Evolutionary conservation across 2,797 vertebrate species (phyloP).

Genomic region (Tarsius wallacei): DNA sequence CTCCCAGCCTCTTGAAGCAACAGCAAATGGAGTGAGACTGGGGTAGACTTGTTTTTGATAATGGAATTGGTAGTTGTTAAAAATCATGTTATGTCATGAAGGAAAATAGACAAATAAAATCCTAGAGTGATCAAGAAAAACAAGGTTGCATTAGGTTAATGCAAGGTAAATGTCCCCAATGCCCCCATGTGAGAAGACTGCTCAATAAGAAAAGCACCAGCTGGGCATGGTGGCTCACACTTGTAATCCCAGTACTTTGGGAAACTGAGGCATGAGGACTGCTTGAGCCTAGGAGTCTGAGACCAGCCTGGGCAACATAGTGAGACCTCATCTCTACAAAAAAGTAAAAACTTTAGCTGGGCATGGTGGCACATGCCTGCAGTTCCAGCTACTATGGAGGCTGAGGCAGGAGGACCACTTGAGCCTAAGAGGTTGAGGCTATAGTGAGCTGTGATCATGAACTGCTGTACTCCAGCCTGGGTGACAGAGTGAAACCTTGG

Average conservation of each 20-base stretch:
- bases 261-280: neutral
- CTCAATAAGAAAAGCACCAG: no score
- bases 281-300: neutral
- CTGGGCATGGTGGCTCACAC: neutral
- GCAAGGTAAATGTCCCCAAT: neutral
- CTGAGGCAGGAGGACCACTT: neutral
- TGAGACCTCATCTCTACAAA: neutral
- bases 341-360: neutral
- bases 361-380: neutral
- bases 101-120: neutral
- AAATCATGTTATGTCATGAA: neutral
- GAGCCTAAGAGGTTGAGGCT: neutral
- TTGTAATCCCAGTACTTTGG: neutral
- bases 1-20: neutral
- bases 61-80: neutral
- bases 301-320: neutral
- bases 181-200: no score
- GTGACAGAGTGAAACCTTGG: neutral
- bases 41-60: neutral
- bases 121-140: neutral
- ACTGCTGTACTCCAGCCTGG: neutral
- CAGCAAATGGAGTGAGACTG: neutral
- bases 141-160: neutral
- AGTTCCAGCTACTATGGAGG: neutral
- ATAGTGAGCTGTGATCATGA: neutral